These are phyloP conservation scores for Heliothis virescens DNA, from an alignment of 1,140 invertebrate species.

Conservation along the genomic window DNA sequence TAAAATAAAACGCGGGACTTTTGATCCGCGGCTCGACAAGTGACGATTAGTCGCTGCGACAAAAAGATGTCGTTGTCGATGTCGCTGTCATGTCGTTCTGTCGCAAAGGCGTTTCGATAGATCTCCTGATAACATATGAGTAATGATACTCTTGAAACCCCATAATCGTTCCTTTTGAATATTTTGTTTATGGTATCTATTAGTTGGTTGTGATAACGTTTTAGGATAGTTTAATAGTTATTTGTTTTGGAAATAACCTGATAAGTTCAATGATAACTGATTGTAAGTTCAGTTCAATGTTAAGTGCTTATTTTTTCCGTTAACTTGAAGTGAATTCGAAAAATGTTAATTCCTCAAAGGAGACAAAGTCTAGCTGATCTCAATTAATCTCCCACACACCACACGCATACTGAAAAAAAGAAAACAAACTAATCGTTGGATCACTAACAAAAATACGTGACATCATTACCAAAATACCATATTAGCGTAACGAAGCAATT, in stretches of 20 bases:
- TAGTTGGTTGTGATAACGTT: slow-evolving; percentile 26
- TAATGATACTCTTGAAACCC: slow-evolving; percentile 60
- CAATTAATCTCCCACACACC: not conserved
- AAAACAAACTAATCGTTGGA: slow-evolving; percentile 25
- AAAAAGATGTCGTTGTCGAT: slow-evolving; percentile 68
- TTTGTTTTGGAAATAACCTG: slow-evolving; percentile 40
- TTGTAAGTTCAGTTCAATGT: not conserved
- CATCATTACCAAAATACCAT: slow-evolving; percentile 23
- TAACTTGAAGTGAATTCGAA: too few species aligned
- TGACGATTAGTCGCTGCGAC: slow-evolving; percentile 72
- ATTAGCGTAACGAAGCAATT: slow-evolving; percentile 9
- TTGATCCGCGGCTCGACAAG: slow-evolving; percentile 65
- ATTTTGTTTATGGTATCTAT: slow-evolving; percentile 29
- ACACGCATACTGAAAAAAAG: not conserved
- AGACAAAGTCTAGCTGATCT: too few species aligned
- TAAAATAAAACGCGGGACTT: slow-evolving; percentile 58
- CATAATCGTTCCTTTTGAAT: slow-evolving; percentile 20
- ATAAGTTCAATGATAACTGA: slow-evolving; percentile 10
- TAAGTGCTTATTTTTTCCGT: not conserved
- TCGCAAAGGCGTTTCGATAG: slow-evolving; percentile 62
- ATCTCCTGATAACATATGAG: slow-evolving; percentile 69
- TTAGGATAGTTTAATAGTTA: slow-evolving; percentile 37
- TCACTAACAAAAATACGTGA: slow-evolving; percentile 31
- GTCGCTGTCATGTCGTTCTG: slow-evolving; percentile 69
- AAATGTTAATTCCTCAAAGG: too few species aligned